phyloP scores from a whole-genome alignment of 2,888 invertebrate species.

The Eurytoma adleriae region DNA sequence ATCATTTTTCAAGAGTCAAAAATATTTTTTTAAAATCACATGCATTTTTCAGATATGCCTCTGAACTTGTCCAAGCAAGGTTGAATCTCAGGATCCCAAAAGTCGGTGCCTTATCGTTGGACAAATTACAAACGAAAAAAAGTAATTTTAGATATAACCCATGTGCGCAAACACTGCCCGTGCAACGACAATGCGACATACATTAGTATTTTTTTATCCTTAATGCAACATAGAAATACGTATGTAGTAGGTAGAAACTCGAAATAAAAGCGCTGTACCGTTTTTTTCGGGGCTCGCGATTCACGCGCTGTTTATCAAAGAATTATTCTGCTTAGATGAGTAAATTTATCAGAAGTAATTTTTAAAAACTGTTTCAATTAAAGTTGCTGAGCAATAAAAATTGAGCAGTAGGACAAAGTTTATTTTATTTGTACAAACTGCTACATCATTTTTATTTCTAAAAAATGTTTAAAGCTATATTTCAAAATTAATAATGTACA shows the following conservation, averaged over 20 bases:
- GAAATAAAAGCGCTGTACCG: constrained; percentile 56
- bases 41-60: constrained; percentile 86
- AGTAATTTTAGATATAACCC: constrained; percentile 49
- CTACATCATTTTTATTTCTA: constrained; percentile 11
- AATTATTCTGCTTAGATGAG: constrained; percentile 47
- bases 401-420: constrained; percentile 4
- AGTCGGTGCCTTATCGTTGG: constrained; percentile 70
- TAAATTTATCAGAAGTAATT: constrained; percentile 18
- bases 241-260: constrained; percentile 69
- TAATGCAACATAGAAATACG: constrained; percentile 65
- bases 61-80: constrained; percentile 91
- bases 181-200: constrained; percentile 75
- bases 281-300: constrained; percentile 39
- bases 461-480: not conserved
- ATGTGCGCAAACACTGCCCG: constrained; percentile 73
- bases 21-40: not conserved
- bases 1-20: not conserved
- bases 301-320: constrained; percentile 25
- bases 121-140: constrained; percentile 57
- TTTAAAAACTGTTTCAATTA: constrained; percentile 22
- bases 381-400: constrained; percentile 33
- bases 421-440: constrained; percentile 26
- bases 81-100: constrained; percentile 76
- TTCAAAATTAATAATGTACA: not conserved
- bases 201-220: constrained; percentile 73